Base-by-base conservation (phyloP, 2,888 invertebrate genomes). In the Nebria salina region DNA sequence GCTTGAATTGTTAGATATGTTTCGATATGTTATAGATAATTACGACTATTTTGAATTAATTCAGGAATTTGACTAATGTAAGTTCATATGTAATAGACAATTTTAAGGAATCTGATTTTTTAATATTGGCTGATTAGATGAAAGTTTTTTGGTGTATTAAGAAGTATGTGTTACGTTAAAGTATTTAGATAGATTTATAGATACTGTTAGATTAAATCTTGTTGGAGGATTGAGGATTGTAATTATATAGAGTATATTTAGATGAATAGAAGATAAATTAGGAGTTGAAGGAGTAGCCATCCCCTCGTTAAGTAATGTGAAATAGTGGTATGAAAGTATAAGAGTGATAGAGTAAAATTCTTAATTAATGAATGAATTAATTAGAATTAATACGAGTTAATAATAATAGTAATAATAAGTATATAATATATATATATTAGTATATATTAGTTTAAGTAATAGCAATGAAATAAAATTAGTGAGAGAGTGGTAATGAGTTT, bases 401-500 rank as follows among this genome's bases (percentile, higher is more conserved):
- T 80, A 75, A 11, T 64, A 64, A 72, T 34, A 34, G 13, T 64
- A 65, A 66, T 64, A 64, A 20, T 65, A 76, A 65, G 64, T 76
- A 76, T 20, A 20, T 20, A 20, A 20, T 20, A 20, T 20, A 20
- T 20, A 20, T 11, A 7, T 76, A 74, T 74, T 20, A 74, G 8
- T 54, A 20, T 64, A 15, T 54, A 15, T 43, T 64, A 82, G 81
- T 82, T 20, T 79, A 83, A 75, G 66, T 77, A 80, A 82, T 82
- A 81, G n/a, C n/a, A n/a, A 65, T 54, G 41, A 54, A 64, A 34
- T 75, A 65, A 15, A 54, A 25, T 73, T 43, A n/a, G 81, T 65
- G 73, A 13, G 34, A 65, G 26, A 25, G 74, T 76, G 75, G 75
- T 79, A 70, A 25, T 66, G 15, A 66, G 70, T 70, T 70, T 25